Percentiles rank a stretch among this genome's conserved stretches.
Evolutionary conservation across 1,140 invertebrate genomes (phyloP).

Genomic region (Chrysomallon squamiferum): DNA sequence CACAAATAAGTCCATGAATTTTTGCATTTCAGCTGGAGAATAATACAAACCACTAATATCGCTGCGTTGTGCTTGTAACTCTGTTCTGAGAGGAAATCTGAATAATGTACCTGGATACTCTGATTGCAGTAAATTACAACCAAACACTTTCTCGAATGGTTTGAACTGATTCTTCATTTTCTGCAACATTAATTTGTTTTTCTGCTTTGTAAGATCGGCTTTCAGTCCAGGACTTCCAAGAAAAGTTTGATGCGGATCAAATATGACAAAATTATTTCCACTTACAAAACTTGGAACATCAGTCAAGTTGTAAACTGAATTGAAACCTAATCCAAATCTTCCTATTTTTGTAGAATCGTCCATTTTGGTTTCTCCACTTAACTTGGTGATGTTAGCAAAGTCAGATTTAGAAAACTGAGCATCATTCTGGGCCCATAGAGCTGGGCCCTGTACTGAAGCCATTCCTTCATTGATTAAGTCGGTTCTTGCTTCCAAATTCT

Average conservation of each 20-base stretch:
- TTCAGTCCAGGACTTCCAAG: slow-evolving; percentile 43
- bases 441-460: slow-evolving; percentile 50
- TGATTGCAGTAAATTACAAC: slow-evolving; percentile 23
- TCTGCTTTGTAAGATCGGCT: slow-evolving; percentile 1
- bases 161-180: slow-evolving; percentile 16
- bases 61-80: slow-evolving; percentile 39
- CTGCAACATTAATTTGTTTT: neutral
- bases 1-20: slow-evolving; percentile 41
- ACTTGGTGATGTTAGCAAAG: slow-evolving; percentile 53
- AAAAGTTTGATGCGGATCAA: slow-evolving; percentile 56
- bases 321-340: slow-evolving; percentile 58
- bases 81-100: slow-evolving; percentile 43
- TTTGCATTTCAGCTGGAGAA: slow-evolving; percentile 31
- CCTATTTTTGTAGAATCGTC: slow-evolving; percentile 43
- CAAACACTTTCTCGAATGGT: slow-evolving; percentile 48
- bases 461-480: slow-evolving; percentile 37
- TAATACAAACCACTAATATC: slow-evolving; percentile 45
- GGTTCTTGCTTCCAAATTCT: slow-evolving; percentile 49
- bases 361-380: slow-evolving; percentile 51
- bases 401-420: slow-evolving; percentile 58
- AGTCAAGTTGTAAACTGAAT: slow-evolving; percentile 55
- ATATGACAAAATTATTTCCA: slow-evolving; percentile 49
- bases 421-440: slow-evolving; percentile 49
- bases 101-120: slow-evolving; percentile 52
- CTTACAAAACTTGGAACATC: slow-evolving; percentile 52